These are phyloP conservation scores for Amazonetta brasiliensis DNA, from an alignment of 2,797 vertebrate species.

Conservation along the genomic window DNA sequence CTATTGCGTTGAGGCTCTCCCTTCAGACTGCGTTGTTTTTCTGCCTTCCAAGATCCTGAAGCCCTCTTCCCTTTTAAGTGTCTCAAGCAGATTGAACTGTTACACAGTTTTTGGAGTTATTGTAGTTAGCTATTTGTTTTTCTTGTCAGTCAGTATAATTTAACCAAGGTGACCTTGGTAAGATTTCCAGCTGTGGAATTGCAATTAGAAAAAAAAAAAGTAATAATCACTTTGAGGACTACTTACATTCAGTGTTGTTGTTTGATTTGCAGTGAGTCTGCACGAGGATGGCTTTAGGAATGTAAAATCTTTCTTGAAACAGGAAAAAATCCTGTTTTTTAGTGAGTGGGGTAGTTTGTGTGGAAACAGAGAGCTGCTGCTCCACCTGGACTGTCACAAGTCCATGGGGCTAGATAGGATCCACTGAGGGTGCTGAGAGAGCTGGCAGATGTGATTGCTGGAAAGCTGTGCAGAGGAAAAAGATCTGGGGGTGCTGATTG, in stretches of 20 bases:
- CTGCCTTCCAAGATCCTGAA: neutral
- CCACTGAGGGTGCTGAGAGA: no score
- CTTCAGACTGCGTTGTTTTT: neutral
- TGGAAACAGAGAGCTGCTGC: no score
- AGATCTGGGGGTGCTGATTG: no score
- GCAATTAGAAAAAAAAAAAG: conserved; percentile 26
- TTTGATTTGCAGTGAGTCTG: neutral
- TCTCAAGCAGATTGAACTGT: neutral
- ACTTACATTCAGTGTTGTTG: conserved; percentile 29
- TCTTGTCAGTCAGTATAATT: conserved; percentile 28
- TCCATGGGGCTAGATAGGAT: no score
- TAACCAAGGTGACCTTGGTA: conserved; percentile 11
- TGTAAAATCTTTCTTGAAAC: neutral
- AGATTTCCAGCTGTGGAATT: neutral
- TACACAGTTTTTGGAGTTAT: neutral
- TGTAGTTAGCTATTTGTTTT: neutral
- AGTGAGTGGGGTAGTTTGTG: neutral
- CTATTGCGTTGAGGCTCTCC: neutral
- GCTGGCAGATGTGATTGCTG: no score
- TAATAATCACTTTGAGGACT: neutral
- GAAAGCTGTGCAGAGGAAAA: no score
- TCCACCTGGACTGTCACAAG: no score
- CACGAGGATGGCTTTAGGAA: neutral
- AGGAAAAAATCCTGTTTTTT: neutral
- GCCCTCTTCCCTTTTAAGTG: neutral